Conservation (phyloP, 2,797 vertebrate genomes). For the Silurus aristotelis region DNA sequence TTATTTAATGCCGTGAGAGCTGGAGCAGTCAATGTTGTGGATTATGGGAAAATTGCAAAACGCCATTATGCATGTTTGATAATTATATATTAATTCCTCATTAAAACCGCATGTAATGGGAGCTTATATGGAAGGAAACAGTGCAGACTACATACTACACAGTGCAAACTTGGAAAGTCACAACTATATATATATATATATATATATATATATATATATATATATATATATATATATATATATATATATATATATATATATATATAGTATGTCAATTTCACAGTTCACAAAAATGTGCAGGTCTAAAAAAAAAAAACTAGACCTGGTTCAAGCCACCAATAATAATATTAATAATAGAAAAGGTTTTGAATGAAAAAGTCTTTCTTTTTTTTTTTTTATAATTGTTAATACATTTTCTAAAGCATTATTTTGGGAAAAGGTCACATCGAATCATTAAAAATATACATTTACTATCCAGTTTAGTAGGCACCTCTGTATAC, state of each 20-base stretch:
- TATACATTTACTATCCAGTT: not conserved
- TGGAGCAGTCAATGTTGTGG: not conserved
- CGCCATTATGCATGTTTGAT: not conserved
- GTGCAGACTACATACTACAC: not conserved
- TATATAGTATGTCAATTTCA: not conserved
- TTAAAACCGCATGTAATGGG: not conserved
- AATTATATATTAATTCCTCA: not conserved
- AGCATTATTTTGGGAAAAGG: not conserved
- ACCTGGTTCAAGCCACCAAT: not conserved
- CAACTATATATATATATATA: not conserved
- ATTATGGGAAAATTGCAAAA: conserved; percentile 1
- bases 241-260: not conserved
- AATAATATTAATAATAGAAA: not conserved
- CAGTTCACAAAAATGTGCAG: not conserved
- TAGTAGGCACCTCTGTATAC: not conserved
- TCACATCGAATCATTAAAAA: not conserved
- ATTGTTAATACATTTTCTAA: too few species aligned
- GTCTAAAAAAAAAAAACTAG: not conserved
- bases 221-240: not conserved
- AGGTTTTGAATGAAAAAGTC: not conserved
- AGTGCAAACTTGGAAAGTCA: not conserved
- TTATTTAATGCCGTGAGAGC: conserved; percentile 23
- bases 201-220: not conserved
- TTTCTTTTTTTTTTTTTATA: not conserved
- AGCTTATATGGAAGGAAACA: not conserved